Conservation (phyloP, 2,113 vertebrate species). For the Elephantulus edwardii region DNA sequence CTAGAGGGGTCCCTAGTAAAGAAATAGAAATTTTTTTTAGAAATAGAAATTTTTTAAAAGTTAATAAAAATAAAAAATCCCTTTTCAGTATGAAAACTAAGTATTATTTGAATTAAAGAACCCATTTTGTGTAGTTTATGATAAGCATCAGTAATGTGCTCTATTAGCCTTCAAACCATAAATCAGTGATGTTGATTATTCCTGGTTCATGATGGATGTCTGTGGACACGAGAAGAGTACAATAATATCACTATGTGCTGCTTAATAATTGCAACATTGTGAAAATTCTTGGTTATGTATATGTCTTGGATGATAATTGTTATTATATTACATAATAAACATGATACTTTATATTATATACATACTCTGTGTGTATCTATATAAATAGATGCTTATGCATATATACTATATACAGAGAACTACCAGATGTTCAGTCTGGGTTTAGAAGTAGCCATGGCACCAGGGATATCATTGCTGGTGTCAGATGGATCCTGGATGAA, state of each 20-base stretch:
- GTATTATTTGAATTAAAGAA: background rate
- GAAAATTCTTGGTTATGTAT: background rate
- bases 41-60: too few relatives aligned
- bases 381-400: too few relatives aligned
- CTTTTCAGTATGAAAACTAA: background rate
- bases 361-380: too few relatives aligned
- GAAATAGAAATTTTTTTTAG: too few relatives aligned
- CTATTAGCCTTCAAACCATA: background rate
- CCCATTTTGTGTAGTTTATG: background rate
- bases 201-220: background rate
- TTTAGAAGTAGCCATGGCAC: too few relatives aligned
- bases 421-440: too few relatives aligned
- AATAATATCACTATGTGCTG: background rate
- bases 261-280: background rate
- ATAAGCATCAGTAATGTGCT: background rate
- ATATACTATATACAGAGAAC: too few relatives aligned
- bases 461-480: too few relatives aligned
- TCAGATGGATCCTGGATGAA: too few relatives aligned
- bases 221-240: background rate
- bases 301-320: background rate
- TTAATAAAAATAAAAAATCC: background rate
- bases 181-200: background rate
- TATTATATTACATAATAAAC: background rate
- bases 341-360: too few relatives aligned
- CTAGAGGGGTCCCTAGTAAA: background rate